phyloP scores from a whole-genome alignment of 1,140 invertebrate genomes.

The Drosophila nasuta region DNA sequence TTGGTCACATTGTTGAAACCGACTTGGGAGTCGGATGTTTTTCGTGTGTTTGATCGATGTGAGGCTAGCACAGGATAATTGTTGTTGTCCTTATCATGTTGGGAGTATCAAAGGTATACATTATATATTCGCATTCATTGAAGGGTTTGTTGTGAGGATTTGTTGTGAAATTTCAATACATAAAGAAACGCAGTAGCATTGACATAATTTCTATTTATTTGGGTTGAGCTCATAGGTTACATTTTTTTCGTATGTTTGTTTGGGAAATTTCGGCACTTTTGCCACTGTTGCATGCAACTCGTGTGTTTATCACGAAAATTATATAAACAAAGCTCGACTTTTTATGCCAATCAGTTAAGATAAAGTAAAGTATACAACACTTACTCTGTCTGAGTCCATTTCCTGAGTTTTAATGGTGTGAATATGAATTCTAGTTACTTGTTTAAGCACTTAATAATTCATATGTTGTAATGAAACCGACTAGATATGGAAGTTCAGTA shows the following conservation, averaged over 20 bases:
- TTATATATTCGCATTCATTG: not conserved
- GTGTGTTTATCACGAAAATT: not conserved
- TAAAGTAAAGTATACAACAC: not conserved
- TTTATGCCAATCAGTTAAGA: not conserved
- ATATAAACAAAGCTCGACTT: too few species aligned
- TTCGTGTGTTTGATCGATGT: constrained; percentile 72
- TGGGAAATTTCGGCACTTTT: constrained; percentile 41
- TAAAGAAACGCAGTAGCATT: constrained; percentile 21
- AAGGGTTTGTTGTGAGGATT: not conserved
- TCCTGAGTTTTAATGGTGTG: not conserved
- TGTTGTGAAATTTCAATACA: constrained; percentile 69
- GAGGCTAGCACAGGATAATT: constrained; percentile 32
- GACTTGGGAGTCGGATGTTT: constrained; percentile 5
- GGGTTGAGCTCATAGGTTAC: constrained; percentile 52
- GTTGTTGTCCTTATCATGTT: constrained; percentile 54
- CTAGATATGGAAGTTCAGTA: too few species aligned
- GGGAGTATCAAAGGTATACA: constrained; percentile 35
- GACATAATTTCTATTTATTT: constrained; percentile 82
- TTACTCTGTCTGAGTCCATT: not conserved
- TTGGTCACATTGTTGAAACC: constrained; percentile 43
- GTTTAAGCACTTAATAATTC: too few species aligned
- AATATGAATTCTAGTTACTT: not conserved
- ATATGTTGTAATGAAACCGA: too few species aligned
- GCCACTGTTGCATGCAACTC: constrained; percentile 16
- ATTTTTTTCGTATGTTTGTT: not conserved